Percentiles rank a stretch among this genome's conserved stretches.
Conservation (phyloP, 2,113 vertebrate genomes). For the Etia nguti region DNA sequence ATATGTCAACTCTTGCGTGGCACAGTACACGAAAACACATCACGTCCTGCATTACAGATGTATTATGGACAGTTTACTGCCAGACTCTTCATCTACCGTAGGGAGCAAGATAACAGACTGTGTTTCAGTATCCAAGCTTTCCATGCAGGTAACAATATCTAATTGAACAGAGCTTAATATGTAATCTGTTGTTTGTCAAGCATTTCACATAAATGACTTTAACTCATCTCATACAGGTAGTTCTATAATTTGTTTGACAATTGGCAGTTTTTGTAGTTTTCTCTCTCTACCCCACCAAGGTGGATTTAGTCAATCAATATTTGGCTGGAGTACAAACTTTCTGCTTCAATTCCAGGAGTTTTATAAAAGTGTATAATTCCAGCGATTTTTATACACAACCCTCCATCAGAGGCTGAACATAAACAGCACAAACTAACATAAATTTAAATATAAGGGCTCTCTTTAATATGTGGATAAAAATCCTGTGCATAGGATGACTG, state of each 20-base stretch:
- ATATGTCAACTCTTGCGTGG: slow-evolving; percentile 33
- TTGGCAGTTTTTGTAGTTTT: background rate
- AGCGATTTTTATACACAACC: accelerated
- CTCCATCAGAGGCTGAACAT: background rate
- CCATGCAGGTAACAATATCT: background rate
- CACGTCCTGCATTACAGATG: slow-evolving; percentile 10
- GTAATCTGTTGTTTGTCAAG: background rate
- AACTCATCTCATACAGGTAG: background rate
- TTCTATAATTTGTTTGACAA: background rate
- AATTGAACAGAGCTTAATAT: background rate
- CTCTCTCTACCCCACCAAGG: accelerated
- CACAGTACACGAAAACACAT: accelerated
- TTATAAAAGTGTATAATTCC: background rate
- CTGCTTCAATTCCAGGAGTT: background rate
- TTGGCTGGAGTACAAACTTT: background rate
- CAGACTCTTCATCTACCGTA: slow-evolving; percentile 17
- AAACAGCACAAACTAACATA: background rate
- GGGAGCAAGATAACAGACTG: background rate
- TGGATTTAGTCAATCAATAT: background rate
- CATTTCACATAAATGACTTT: background rate
- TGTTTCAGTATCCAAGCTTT: slow-evolving; percentile 38
- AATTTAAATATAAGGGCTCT: background rate
- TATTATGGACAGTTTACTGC: slow-evolving; percentile 34
- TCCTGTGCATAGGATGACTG: background rate
- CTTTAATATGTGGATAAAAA: background rate